phyloP scores from a whole-genome alignment of 64 coral and sea anemone species.

The Trachythela sp. region DNA sequence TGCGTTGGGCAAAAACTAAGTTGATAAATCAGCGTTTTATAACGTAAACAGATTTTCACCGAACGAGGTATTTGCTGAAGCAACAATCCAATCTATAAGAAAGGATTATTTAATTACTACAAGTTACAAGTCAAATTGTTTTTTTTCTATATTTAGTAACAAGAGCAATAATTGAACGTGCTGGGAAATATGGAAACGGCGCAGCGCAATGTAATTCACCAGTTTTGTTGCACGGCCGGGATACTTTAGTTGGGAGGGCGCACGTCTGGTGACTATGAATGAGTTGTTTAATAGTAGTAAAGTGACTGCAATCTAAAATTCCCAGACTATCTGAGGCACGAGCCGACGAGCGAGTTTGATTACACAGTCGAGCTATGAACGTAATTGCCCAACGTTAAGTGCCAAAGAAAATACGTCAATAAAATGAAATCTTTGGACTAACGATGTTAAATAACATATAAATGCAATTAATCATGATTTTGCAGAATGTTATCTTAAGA shows the following conservation, averaged over 20 bases:
- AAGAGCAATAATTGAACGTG: neutral
- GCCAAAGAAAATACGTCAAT: neutral
- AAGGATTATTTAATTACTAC: neutral
- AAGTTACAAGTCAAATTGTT: constrained; percentile 10
- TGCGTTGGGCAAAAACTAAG: neutral
- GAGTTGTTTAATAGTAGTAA: neutral
- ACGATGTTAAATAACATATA: neutral
- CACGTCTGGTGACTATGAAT: too few species aligned
- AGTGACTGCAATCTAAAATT: neutral
- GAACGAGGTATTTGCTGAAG: neutral
- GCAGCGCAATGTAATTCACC: neutral
- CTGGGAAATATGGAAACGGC: neutral
- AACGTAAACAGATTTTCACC: too few species aligned
- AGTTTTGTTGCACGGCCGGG: neutral
- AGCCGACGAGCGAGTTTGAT: neutral
- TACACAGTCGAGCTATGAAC: neutral
- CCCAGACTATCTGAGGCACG: constrained; percentile 1
- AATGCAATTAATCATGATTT: neutral
- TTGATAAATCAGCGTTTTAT: too few species aligned
- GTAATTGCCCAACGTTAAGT: neutral
- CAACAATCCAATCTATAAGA: neutral
- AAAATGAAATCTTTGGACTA: neutral
- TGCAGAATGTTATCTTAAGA: neutral
- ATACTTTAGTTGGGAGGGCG: neutral
- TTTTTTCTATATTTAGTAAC: neutral